Percentiles rank a stretch among this genome's conserved stretches.
These are phyloP conservation scores for Heterodera filipjevi DNA, from an alignment of 2,888 invertebrate genomes.

Conservation along the genomic window DNA sequence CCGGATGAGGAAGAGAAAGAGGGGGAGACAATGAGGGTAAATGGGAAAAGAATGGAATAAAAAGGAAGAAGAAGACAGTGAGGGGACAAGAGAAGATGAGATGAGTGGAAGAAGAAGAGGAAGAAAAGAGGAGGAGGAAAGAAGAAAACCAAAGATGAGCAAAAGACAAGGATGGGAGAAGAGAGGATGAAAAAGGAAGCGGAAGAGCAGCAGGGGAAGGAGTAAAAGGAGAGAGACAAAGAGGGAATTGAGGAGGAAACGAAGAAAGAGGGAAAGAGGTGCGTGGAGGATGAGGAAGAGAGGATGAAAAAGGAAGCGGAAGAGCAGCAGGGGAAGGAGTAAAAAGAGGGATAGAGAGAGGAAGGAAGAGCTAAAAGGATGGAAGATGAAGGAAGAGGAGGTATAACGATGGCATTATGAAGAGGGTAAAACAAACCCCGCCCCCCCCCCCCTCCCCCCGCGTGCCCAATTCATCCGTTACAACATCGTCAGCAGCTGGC, in stretches of 20 bases:
- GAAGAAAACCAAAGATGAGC: too few species aligned
- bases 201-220: not conserved
- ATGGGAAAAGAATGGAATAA: not conserved
- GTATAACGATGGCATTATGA: not conserved
- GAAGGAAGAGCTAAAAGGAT: too few species aligned
- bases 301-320: not conserved
- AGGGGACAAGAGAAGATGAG: not conserved
- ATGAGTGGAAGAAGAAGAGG: not conserved
- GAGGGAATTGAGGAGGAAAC: too few species aligned
- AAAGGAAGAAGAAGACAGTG: not conserved
- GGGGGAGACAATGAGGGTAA: not conserved
- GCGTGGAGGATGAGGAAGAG: not conserved
- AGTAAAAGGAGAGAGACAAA: not conserved
- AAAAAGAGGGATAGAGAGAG: not conserved
- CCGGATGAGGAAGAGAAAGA: not conserved
- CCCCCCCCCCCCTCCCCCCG: not conserved
- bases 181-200: not conserved
- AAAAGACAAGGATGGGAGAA: not conserved
- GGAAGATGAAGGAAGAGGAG: too few species aligned
- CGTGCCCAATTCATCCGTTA: slow-evolving; percentile 4
- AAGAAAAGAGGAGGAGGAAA: not conserved
- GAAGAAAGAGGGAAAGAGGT: not conserved
- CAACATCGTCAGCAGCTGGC: not conserved
- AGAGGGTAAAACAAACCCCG: not conserved
- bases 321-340: not conserved